Evolutionary conservation across 2,113 vertebrate species (phyloP).

Genomic region (Tympanuchus pallidicinctus): DNA sequence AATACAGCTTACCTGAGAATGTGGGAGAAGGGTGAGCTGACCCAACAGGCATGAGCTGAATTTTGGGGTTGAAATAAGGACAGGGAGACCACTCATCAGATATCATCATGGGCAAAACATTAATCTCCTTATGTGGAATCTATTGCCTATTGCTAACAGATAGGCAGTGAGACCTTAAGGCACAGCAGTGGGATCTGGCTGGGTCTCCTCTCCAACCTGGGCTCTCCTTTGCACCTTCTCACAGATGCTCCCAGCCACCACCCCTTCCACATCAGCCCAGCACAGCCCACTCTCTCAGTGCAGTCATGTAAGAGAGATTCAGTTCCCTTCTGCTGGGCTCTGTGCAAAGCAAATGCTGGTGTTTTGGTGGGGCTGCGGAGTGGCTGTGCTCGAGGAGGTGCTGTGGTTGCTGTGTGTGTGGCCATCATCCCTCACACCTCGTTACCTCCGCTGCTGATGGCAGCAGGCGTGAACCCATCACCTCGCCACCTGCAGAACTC

Average conservation of each 20-base stretch:
- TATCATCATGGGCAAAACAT: neutral
- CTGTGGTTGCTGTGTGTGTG: neutral
- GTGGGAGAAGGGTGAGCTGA: neutral
- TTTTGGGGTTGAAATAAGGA: neutral
- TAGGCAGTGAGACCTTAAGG: neutral
- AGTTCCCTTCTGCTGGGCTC: neutral
- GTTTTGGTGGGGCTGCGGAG: neutral
- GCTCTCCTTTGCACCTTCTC: neutral
- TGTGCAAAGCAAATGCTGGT: fast-evolving
- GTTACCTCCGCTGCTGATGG: neutral
- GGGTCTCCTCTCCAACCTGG: neutral
- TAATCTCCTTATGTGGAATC: neutral
- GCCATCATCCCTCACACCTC: neutral
- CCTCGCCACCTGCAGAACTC: neutral
- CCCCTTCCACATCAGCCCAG: neutral
- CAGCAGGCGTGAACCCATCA: neutral
- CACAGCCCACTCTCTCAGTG: fast-evolving
- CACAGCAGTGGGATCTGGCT: neutral
- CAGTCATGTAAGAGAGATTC: neutral
- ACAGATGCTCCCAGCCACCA: neutral
- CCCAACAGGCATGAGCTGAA: too few species aligned
- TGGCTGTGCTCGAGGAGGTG: neutral
- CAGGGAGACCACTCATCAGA: neutral
- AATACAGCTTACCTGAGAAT: neutral
- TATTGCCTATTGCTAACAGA: neutral